Evolutionary conservation across 2,113 vertebrate species (phyloP), one percentile per base, ranked within the genome.

Genomic region (Pelecanoides urinatrix): DNA sequence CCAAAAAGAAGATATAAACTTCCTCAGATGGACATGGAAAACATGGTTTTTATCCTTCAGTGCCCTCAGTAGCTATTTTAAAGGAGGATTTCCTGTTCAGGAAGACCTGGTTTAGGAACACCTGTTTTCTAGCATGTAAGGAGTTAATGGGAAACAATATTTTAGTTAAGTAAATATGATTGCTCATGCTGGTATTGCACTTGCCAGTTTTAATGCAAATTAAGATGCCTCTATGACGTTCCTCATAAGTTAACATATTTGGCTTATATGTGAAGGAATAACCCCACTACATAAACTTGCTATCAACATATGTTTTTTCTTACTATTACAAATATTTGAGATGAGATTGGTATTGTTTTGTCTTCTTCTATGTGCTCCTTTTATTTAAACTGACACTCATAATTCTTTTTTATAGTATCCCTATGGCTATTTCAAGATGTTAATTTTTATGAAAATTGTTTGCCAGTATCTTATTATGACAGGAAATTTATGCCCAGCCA

Each of bases 101-200:
- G 47, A 83, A 83, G 20, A 52, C 16, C 10, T 45, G 16, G 4
- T 59, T 61, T 61, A 75, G 44, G 27, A 53, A 53, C 3, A 47
- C 7, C 6, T 50, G n/a, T 95, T 93, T 77, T 88, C 47, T 30
- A 49, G 19, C 68, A 70, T 94, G 65, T 79, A 92, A 53, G 88
- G 79, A 45, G 7, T 93, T 94, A 78, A 95, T 71, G 58, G 47
- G 23, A 86, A 95, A 91, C 89, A 80, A 88, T 74, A 88, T 79
- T 96, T 97, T 90, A 79, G 18, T 84, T 66, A 88, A 88, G 52
- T 52, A 94, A 93, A 94, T 67, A 87, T 85, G 32, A n/a, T 55
- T 86, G 75, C 9, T 44, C 3, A 14, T 38, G 5, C 29, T 34
- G 26, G 44, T 90, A 53, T 52, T 94, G 27, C 27, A 52, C 56